Percentiles rank a stretch among this genome's conserved stretches.
Evolutionary conservation across 2,888 invertebrate genomes (phyloP).

Genomic region (Xylophagus ater): DNA sequence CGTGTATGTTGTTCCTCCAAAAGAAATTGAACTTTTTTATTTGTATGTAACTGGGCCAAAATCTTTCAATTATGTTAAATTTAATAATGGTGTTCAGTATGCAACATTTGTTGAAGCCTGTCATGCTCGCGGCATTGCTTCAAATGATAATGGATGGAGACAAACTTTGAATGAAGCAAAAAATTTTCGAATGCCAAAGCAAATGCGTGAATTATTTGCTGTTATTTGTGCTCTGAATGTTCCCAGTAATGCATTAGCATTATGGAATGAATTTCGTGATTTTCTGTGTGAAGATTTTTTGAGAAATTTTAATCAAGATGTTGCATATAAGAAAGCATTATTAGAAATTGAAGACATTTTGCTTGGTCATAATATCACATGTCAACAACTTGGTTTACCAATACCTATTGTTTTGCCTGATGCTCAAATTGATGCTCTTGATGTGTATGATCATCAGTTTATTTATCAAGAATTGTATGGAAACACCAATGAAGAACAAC

Average conservation of each 20-base stretch:
- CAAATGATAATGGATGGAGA: slow-evolving; percentile 12
- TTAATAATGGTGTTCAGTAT: slow-evolving; percentile 13
- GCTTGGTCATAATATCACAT: slow-evolving; percentile 2
- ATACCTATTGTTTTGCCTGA: not conserved
- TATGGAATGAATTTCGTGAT: slow-evolving; percentile 1
- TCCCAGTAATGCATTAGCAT: slow-evolving; percentile 1
- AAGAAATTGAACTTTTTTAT: slow-evolving; percentile 16
- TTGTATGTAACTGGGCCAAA: slow-evolving; percentile 15
- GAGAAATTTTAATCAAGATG: not conserved
- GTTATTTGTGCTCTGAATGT: slow-evolving; percentile 3
- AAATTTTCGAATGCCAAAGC: not conserved
- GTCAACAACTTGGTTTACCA: slow-evolving; percentile 3
- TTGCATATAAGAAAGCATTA: slow-evolving; percentile 5
- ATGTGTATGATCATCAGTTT: no score
- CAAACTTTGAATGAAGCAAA: slow-evolving; percentile 11
- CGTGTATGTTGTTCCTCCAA: slow-evolving; percentile 16
- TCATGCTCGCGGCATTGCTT: slow-evolving; percentile 10
- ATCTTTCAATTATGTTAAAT: slow-evolving; percentile 14
- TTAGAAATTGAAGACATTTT: slow-evolving; percentile 6
- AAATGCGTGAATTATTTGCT: no score
- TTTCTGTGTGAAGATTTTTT: slow-evolving; percentile 3
- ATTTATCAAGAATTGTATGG: no score
- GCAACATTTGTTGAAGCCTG: slow-evolving; percentile 10
- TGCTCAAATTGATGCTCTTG: no score
- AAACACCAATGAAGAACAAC: no score